These are phyloP conservation scores for Neocrepidodera transversa DNA, from an alignment of 2,888 invertebrate genomes.

Conservation along the genomic window DNA sequence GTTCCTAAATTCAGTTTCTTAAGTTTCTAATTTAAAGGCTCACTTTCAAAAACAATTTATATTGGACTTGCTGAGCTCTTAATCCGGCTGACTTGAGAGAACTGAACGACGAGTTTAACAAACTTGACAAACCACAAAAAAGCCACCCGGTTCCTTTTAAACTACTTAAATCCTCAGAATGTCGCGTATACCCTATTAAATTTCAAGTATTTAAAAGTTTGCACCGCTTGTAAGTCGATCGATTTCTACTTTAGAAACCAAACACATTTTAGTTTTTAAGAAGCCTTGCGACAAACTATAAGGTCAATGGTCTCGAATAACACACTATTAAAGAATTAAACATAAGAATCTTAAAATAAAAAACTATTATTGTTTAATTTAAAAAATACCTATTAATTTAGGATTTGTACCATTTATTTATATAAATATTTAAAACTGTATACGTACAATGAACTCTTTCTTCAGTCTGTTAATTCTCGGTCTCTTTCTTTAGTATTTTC, in stretches of 20 bases:
- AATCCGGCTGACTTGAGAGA: background rate
- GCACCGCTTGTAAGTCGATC: constrained; percentile 9
- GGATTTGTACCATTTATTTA: too few species aligned
- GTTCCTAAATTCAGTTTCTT: background rate
- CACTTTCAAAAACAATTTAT: constrained; percentile 7
- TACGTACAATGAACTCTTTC: too few species aligned
- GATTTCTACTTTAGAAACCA: constrained; percentile 11
- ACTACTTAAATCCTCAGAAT: constrained; percentile 14
- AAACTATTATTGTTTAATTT: too few species aligned
- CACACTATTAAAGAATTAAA: background rate
- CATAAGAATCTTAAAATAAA: too few species aligned
- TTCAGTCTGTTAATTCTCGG: too few species aligned
- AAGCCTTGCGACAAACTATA: background rate
- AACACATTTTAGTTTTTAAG: constrained; percentile 2
- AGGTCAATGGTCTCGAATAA: constrained; percentile 9
- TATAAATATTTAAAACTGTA: too few species aligned
- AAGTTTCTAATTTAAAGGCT: background rate
- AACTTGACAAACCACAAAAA: constrained; percentile 11
- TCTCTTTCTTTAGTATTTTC: too few species aligned
- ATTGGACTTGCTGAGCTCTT: background rate
- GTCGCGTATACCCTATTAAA: constrained; percentile 14
- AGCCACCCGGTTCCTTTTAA: constrained; percentile 2
- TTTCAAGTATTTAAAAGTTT: constrained; percentile 16
- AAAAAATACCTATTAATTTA: too few species aligned
- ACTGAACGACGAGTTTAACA: background rate